Base-by-base conservation (phyloP, 2,113 vertebrate genomes). In the Psittacara wagleri region DNA sequence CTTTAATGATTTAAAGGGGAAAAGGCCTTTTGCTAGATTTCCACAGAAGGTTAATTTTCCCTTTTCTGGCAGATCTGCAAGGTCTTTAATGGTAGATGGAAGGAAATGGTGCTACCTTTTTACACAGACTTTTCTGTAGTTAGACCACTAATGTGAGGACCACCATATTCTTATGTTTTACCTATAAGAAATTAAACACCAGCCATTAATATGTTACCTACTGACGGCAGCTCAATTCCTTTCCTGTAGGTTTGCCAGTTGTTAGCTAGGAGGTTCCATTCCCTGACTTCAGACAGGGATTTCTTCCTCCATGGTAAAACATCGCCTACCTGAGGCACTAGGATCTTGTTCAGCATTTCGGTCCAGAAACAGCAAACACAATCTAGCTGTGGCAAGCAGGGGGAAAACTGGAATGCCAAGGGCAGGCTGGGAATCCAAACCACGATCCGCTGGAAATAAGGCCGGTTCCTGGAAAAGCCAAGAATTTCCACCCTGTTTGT, bases 341-440 rank as follows among this genome's bases (percentile, higher is more conserved):
- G 97, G 97, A 97, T 98, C 97, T 95, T 97, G 83, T 98, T 98
- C 97, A 92, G 91, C 46, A 10, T 13, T 95, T 39, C 70, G 13
- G 90, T 98, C 98, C 98, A 98, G 98, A 98, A 98, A 98, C 97
- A 98, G 98, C 98, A 98, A 98, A 98, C 91, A 97, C 97, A 98
- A 97, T 98, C 97, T 97, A 94, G 95, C 97, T 97, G 96, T 96
- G 96, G 97, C 98, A 98, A 97, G 97, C 96, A 64, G 82, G 83
- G 96, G 96, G 93, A 85, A 91, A 97, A 96, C 52, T 95, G 95
- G 96, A 97, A 97, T 97, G 97, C 97, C 97, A 98, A 83, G 88
- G 95, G 86, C 83, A 93, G 96, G 86, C 95, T 48, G 76, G 94
- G 90, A 83, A 95, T 98, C 97, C 97, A 98, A 98, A 98, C 98